phyloP scores from a whole-genome alignment of 1,140 invertebrate species.

The Schlechtendalia chinensis region DNA sequence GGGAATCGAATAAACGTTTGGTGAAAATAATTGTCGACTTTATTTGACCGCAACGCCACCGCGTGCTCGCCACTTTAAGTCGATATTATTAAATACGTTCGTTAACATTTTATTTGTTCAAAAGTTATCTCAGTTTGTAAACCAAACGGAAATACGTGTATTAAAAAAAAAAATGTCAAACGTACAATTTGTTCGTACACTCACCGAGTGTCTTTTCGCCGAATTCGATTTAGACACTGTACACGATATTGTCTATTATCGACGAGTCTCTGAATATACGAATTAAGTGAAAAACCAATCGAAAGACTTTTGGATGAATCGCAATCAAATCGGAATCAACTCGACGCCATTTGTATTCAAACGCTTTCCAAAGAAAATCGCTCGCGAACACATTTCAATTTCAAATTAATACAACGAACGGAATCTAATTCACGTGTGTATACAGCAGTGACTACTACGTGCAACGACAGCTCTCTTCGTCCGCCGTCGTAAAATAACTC shows the following conservation, averaged over 20 bases:
- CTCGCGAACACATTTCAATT: neutral
- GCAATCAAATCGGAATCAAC: neutral
- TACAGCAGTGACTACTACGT: neutral
- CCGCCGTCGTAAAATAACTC: neutral
- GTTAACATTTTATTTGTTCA: too few species aligned
- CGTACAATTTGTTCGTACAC: too few species aligned
- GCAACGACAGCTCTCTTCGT: neutral
- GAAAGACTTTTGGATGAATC: neutral
- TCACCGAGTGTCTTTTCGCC: too few species aligned
- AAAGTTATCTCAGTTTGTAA: too few species aligned
- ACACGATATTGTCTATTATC: neutral
- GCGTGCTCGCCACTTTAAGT: too few species aligned
- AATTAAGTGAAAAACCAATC: neutral
- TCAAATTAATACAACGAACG: neutral
- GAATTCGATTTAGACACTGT: neutral
- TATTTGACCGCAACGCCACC: too few species aligned
- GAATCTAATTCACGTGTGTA: too few species aligned
- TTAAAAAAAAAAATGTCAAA: too few species aligned
- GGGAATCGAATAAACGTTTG: too few species aligned
- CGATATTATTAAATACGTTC: too few species aligned
- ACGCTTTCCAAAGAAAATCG: neutral
- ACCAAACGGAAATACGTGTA: too few species aligned
- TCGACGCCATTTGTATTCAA: neutral
- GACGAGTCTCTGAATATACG: neutral
- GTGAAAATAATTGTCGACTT: too few species aligned